Evolutionary conservation across 2,797 vertebrate genomes (phyloP).

Genomic region (Molothrus ater): DNA sequence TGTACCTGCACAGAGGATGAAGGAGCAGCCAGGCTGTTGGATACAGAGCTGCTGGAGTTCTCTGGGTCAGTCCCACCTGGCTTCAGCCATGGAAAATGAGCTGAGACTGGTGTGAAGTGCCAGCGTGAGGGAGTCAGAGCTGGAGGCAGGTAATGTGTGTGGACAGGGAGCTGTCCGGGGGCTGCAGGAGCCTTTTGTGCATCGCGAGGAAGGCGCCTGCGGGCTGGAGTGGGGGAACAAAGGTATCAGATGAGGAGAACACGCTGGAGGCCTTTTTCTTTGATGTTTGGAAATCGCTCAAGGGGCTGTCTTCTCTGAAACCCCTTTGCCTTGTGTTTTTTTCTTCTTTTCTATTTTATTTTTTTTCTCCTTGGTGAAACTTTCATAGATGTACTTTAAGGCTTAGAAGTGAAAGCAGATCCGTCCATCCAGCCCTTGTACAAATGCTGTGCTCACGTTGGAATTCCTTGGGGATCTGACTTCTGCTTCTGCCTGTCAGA

Average conservation of each 20-base stretch:
- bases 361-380: not conserved
- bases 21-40: not conserved
- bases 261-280: conserved; percentile 74
- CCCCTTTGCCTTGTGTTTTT: conserved; percentile 29
- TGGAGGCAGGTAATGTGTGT: conserved; percentile 18
- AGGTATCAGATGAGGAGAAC: conserved; percentile 68
- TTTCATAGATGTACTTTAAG: not conserved
- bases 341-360: not conserved
- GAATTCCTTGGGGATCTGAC: not conserved
- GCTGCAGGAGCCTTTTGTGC: conserved; percentile 47
- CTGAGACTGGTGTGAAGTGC: not conserved
- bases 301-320: conserved; percentile 74
- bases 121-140: not conserved
- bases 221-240: conserved; percentile 66
- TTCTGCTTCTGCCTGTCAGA: not conserved
- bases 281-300: conserved; percentile 74
- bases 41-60: not conserved
- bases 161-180: not conserved
- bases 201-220: conserved; percentile 28
- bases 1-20: rapidly evolving
- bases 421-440: not conserved
- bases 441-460: not conserved
- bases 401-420: not conserved
- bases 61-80: not conserved
- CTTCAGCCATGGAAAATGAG: not conserved